Percentiles rank a stretch among this genome's conserved stretches.
Conservation (phyloP, 2,113 vertebrate genomes). For the Tauraco erythrolophus region DNA sequence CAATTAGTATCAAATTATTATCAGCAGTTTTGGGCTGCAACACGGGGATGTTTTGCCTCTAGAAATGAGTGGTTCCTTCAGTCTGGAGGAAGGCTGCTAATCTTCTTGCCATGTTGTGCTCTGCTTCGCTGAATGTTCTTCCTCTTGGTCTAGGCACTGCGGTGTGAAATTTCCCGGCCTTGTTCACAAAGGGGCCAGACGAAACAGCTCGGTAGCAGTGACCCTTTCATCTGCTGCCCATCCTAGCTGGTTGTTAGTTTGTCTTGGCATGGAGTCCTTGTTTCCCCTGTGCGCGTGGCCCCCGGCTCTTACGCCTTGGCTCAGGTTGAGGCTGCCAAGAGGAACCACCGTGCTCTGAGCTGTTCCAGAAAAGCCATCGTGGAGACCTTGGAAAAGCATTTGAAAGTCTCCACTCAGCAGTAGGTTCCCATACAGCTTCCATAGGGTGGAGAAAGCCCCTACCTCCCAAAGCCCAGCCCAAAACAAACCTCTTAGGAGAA, state of each 20-base stretch:
- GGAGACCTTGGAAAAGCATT: background rate
- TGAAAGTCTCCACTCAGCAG: background rate
- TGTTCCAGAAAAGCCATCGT: background rate
- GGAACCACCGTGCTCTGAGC: background rate
- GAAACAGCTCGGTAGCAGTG: background rate
- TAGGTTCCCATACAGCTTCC: background rate
- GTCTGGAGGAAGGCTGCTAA: background rate
- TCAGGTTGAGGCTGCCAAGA: background rate
- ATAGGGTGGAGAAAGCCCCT: background rate
- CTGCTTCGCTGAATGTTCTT: background rate
- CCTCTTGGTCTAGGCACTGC: background rate
- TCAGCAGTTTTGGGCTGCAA: background rate
- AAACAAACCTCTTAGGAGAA: background rate
- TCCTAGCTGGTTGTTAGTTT: background rate
- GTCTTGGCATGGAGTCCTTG: background rate
- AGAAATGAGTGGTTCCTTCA: background rate
- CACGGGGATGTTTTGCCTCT: background rate
- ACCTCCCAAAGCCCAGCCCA: background rate
- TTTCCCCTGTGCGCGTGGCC: background rate
- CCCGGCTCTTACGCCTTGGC: fast-evolving
- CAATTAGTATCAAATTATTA: too few relatives aligned
- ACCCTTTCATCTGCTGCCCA: background rate
- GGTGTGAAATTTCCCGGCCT: background rate
- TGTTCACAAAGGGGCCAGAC: background rate
- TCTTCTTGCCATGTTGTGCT: background rate